Base-by-base conservation (phyloP, 2,113 vertebrate species). In the Alexandromys fortis region DNA sequence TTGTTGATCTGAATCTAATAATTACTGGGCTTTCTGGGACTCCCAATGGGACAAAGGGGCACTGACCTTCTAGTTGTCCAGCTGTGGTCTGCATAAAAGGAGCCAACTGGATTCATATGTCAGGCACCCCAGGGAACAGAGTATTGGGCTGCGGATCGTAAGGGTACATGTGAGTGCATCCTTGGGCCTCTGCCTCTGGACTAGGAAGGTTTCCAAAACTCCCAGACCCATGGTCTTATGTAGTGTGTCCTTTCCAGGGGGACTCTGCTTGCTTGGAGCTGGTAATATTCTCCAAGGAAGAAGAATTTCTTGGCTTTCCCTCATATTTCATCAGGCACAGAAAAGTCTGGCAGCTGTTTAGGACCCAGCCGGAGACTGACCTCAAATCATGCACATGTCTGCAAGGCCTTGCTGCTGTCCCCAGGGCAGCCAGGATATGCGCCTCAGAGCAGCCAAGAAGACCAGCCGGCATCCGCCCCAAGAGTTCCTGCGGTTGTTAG, bases 21-120 rank as follows among this genome's bases (percentile, higher is more conserved):
- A 85, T 89, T 22, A 28, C n/a, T 75, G 58, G 42, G 47, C 3
- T 95, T 90, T 90, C 77, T 90, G 52, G 92, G 96, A 55, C 49
- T 77, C 58, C 30, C 26, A n/a, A 88, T 13, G 17, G n/a, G 52
- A 89, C 79, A 83, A 90, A 33, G 63, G 67, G 38, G 4, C 28
- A 35, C 52, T 45, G 28, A 12, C 42, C 81, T 58, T 77, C 9
- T 38, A 68, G 30, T 12, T 72, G 47, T 68, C 47, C 19, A 52
- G 13, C 61, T 47, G 58, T 26, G 65, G 52, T 61, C 61, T 77
- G 22, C n/a, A 13, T 16, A 75, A 87, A 75, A 33, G 55, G 2
- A 68, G 45, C 45, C 65, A 65, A 35, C 76, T 28, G 42, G 12
- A 58, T 72, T 78, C 47, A 33, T 26, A n/a, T 47, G 21, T 4